Evolutionary conservation across 2,113 vertebrate species (phyloP), one percentile per base, ranked within the genome.

Genomic region (Callipepla squamata): DNA sequence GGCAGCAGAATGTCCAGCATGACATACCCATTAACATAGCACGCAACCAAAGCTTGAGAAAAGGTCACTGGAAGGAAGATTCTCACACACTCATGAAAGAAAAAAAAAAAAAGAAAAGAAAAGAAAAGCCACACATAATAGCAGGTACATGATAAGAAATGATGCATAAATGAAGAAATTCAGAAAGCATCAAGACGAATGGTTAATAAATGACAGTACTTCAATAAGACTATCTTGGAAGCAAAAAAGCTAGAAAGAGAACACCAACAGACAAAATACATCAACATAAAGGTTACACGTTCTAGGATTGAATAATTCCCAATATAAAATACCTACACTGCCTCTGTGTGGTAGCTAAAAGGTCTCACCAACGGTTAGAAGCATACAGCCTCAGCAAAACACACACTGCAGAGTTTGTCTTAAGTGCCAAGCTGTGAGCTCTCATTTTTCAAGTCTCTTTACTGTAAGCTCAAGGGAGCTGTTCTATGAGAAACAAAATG

Each of bases 11-110:
- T 2, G 5, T 30, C 38, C 66, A 82, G 36, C 45, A 34, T 19
- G 53, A 87, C 36, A 85, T 40, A 86, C 88, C 51, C 53, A 69
- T 53, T 88, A 88, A 59, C 32, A 86, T 4, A 63, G 16, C 47
- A 80, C 78, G 76, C 93, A 90, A 93, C 26, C 6, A 72, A 65
- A 93, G 76, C 72, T 25, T 78, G 14, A 93, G 34, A 28, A 74
- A 74, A 85, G 67, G 51, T 87, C 72, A 62, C 8, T 7, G 32
- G 51, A 79, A 18, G 13, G 16, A 13, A 90, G 80, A 79, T 26
- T 75, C 66, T 48, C 7, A 26, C 25, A 40, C 36, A 62, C 36
- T 58, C 32, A n/a, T 21, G 55, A 11, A 58, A n/a, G 21, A 58
- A 11, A 23, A 23, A 87, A 36, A 84, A 5, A 34, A 3, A 58